Conservation (phyloP, 2,113 vertebrate genomes). For the Tonatia bakeri region DNA sequence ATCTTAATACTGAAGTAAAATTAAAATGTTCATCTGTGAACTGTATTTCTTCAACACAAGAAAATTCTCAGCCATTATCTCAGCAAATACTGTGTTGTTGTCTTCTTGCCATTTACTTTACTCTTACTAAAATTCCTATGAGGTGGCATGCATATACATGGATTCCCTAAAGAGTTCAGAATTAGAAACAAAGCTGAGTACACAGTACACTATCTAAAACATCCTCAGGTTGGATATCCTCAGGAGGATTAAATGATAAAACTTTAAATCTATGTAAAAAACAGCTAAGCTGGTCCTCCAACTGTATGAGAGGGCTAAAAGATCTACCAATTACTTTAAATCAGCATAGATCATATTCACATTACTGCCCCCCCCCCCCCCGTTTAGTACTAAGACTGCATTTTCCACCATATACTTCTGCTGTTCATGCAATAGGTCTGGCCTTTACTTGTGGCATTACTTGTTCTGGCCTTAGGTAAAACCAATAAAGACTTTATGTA, state of each 20-base stretch:
- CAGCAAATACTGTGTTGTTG: neutral
- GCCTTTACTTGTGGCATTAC: neutral
- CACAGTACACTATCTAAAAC: neutral
- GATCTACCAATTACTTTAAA: neutral
- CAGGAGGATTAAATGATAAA: neutral
- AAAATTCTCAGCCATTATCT: neutral
- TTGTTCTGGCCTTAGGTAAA: neutral
- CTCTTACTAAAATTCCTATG: neutral
- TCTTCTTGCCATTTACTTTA: neutral
- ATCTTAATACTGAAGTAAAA: conserved; percentile 11
- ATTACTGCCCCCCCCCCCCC: neutral
- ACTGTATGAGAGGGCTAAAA: neutral
- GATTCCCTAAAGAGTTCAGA: neutral
- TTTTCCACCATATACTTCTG: neutral
- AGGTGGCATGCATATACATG: neutral
- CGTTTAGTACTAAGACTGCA: neutral
- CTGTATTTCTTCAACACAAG: neutral
- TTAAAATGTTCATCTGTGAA: conserved; percentile 11
- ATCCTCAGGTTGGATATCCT: neutral
- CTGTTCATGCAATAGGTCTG: neutral
- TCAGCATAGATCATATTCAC: neutral
- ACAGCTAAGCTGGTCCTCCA: neutral
- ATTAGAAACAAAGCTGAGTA: neutral
- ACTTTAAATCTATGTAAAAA: neutral
- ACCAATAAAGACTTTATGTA: neutral